These are phyloP conservation scores for Meleagris gallopavo DNA, from an alignment of 2,113 vertebrate genomes.

Conservation along the genomic window DNA sequence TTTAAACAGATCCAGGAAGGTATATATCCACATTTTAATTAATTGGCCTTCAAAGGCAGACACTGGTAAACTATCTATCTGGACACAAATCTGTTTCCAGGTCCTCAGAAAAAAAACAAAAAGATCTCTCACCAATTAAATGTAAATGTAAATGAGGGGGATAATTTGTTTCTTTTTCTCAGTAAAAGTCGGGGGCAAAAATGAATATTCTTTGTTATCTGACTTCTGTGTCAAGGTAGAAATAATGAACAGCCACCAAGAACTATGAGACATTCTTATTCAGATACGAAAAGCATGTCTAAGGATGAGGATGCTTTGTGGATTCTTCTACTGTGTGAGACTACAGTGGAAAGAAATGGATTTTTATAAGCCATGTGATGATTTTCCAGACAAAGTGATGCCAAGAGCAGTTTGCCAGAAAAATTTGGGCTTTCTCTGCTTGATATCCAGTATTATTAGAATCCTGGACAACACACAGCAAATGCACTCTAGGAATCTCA, in stretches of 20 bases:
- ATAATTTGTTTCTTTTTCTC: conserved; percentile 12
- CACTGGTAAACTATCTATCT: conserved; percentile 29
- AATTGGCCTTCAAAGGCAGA: conserved; percentile 38
- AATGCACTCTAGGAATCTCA: conserved; percentile 25
- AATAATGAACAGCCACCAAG: background rate
- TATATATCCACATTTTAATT: conserved; percentile 43
- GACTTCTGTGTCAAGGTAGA: background rate
- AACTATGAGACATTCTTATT: background rate
- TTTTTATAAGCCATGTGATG: conserved; percentile 54
- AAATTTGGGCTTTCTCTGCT: conserved; percentile 10
- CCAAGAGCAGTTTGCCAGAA: conserved; percentile 54
- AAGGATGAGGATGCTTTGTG: background rate
- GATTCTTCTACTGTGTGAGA: background rate
- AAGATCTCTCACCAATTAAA: conserved; percentile 18
- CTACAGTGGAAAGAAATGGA: conserved; percentile 22
- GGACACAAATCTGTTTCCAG: conserved; percentile 30
- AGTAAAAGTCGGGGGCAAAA: background rate
- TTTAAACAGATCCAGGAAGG: background rate
- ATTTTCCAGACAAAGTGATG: conserved; percentile 46
- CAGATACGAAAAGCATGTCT: background rate
- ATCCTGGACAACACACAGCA: conserved; percentile 35
- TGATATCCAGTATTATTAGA: conserved; percentile 34
- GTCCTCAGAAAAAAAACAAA: background rate
- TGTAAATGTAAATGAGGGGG: conserved; percentile 11
- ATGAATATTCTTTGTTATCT: background rate